A percentile compares a stretch with the other conserved stretches of the same genome.
These are phyloP conservation scores for Ianthella basta DNA, from an alignment of 37 sponge, comb jelly and placozoan genomes.

Conservation along the genomic window DNA sequence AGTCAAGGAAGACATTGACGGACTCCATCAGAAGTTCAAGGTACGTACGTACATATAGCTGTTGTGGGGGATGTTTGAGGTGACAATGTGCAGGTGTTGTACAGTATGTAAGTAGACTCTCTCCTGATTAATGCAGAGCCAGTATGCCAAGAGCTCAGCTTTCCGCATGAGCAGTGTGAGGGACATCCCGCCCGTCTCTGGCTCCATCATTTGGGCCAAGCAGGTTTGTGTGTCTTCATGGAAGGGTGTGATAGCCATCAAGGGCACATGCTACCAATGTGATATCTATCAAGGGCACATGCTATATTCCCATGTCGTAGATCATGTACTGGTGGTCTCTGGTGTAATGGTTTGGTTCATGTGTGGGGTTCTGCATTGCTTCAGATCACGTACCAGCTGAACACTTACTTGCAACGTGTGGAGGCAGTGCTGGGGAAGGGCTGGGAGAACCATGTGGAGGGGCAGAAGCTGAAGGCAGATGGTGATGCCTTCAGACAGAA, in stretches of 20 bases:
- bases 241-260: not conserved
- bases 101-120: too few relatives aligned
- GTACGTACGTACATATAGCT: slow-evolving; percentile 53
- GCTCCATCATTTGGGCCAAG: slow-evolving; percentile 98
- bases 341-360: too few relatives aligned
- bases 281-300: too few relatives aligned
- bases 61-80: too few relatives aligned
- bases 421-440: slow-evolving; percentile 95
- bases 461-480: slow-evolving; percentile 93
- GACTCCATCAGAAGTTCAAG: slow-evolving; percentile 97
- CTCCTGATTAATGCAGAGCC: slow-evolving; percentile 50
- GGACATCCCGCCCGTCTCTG: slow-evolving; percentile 96
- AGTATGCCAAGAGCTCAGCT: slow-evolving; percentile 87
- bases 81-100: too few relatives aligned
- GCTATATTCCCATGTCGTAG: too few relatives aligned
- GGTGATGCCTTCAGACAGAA: slow-evolving; percentile 95
- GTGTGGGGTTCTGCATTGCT: not conserved
- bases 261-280: too few relatives aligned
- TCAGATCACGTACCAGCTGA: slow-evolving; percentile 93
- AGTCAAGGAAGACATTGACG: slow-evolving; percentile 99
- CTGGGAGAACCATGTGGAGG: slow-evolving; percentile 95
- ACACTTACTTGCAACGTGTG: slow-evolving; percentile 86
- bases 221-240: slow-evolving; percentile 63
- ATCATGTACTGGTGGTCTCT: too few relatives aligned
- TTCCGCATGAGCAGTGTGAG: slow-evolving; percentile 72